Base-by-base conservation (phyloP, 2,797 vertebrate genomes). In the Champsocephalus gunnari region DNA sequence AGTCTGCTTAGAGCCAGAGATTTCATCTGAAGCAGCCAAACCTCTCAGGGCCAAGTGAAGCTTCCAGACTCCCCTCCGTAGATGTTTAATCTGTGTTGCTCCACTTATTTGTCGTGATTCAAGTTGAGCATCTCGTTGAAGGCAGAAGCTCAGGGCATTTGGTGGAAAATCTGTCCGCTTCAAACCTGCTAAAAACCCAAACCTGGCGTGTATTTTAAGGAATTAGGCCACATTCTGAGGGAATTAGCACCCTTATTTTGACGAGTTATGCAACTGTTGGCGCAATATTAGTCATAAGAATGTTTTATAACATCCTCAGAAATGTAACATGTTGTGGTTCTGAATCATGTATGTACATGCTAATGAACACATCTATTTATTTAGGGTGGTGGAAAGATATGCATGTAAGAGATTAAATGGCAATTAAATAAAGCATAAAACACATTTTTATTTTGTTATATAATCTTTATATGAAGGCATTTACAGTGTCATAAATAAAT, bases 131-230 rank as follows among this genome's bases (percentile, higher is more conserved):
- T 66, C 53, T 71, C 66, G 49, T 68, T 53, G 48, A 32, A 59
- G 61, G 32, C 48, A 81, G 68, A 66, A 32, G 57, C 69, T 73
- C 28, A 7, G 53, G 53, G 67, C 81, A 86, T 91, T 84, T 83
- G 51, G 50, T 74, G 62, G 49, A 44, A 38, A 79, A 79, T 80
- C 54, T 64, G 80, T 41, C 67, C 10, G 34, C 65, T 54, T 58
- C 10, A 4, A 24, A 2, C 47, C 1, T 44, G 34, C 34, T 63
- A 68, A 72, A 53, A 76, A 81, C 38, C 47, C 49, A 78, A 82
- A 86, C 69, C 65, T 79, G 73, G n/a, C 43, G 0, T 44, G 19
- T 38, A 58, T 82, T 66, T 71, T 50, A 53, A 83, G 67, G 83
- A 84, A 67, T 78, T 77, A 58, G 81, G 73, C 59, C 66, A 49